phyloP scores from a whole-genome alignment of 2,888 invertebrate genomes.

The Globia sparganii region DNA sequence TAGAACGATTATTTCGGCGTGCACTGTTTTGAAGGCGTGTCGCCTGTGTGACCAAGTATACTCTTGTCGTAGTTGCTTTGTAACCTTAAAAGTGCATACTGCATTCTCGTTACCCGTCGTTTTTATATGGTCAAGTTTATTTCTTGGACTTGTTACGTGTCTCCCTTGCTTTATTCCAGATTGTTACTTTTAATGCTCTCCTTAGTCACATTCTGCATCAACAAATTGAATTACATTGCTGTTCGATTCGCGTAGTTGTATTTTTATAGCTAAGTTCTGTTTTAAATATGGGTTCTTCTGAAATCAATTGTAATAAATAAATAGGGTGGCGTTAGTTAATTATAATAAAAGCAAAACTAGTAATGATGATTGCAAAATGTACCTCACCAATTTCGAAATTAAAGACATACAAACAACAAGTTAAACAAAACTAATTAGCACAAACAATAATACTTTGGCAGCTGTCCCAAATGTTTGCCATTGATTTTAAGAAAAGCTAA shows the following conservation, averaged over 20 bases:
- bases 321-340: neutral
- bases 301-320: neutral
- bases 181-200: slow-evolving; percentile 53
- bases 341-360: neutral
- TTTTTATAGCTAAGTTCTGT: neutral
- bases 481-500: slow-evolving; percentile 55
- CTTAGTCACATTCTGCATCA: slow-evolving; percentile 49
- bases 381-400: neutral
- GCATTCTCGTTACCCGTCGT: slow-evolving; percentile 82
- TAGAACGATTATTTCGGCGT: slow-evolving; percentile 59
- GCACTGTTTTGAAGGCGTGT: slow-evolving; percentile 54
- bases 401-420: slow-evolving; percentile 10
- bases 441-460: slow-evolving; percentile 53
- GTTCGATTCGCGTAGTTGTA: neutral
- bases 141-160: slow-evolving; percentile 68
- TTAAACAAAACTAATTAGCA: slow-evolving; percentile 43
- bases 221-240: slow-evolving; percentile 32
- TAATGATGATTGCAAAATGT: neutral
- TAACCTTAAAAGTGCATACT: slow-evolving; percentile 88
- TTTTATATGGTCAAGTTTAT: slow-evolving; percentile 83
- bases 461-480: slow-evolving; percentile 49
- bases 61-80: slow-evolving; percentile 75
- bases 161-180: slow-evolving; percentile 49
- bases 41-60: slow-evolving; percentile 65
- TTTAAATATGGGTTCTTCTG: neutral